A percentile compares a stretch with the other conserved stretches of the same genome.
phyloP scores from a whole-genome alignment of 2,113 vertebrate genomes.

The Oxyura jamaicensis region DNA sequence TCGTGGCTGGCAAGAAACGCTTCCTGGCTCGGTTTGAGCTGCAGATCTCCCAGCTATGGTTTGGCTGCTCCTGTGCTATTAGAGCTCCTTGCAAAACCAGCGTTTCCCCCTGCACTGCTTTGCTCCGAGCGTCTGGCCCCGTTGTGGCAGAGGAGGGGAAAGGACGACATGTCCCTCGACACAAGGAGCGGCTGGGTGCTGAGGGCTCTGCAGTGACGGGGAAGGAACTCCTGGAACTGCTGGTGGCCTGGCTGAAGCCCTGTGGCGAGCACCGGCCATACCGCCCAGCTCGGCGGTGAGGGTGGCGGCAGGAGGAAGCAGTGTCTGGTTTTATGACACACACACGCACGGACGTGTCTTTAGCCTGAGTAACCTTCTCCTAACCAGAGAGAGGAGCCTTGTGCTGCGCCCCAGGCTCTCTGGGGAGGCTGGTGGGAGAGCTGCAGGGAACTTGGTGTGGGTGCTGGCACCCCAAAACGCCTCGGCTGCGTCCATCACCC shows the following conservation, averaged over 20 bases:
- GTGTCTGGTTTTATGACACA: background rate
- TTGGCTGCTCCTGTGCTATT: background rate
- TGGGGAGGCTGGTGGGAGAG: background rate
- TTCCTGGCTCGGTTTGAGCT: background rate
- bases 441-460: rapidly evolving
- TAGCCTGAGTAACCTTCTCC: conserved; percentile 35
- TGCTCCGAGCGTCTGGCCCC: background rate
- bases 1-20: background rate
- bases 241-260: background rate
- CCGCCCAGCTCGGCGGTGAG: background rate
- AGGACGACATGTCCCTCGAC: rapidly evolving
- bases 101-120: background rate
- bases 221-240: background rate
- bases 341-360: background rate
- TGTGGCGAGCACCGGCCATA: background rate
- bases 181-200: background rate
- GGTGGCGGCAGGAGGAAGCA: conserved; percentile 8
- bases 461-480: rapidly evolving
- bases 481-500: no score
- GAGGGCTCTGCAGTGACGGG: background rate
- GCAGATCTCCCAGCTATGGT: background rate
- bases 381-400: background rate
- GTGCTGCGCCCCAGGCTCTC: background rate
- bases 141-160: background rate
- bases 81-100: background rate